Conservation (phyloP, 2,113 vertebrate genomes). For the Thryonomys swinderianus region DNA sequence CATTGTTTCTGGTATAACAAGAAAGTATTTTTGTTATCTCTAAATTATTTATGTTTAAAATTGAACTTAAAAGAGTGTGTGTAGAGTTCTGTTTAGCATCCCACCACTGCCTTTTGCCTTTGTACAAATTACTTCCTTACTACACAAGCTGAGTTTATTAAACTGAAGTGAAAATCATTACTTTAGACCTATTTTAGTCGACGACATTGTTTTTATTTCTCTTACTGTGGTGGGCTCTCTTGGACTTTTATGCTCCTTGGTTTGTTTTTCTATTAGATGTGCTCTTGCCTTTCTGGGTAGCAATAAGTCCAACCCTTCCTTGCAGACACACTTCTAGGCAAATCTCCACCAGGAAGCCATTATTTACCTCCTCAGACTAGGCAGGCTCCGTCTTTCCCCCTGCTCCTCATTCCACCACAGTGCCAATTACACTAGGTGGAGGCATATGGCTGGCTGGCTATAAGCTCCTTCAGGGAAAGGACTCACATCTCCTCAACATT, state of each 20-base stretch:
- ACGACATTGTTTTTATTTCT: background rate
- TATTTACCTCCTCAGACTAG: background rate
- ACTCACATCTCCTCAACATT: background rate
- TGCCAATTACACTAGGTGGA: background rate
- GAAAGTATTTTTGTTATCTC: slow-evolving; percentile 7
- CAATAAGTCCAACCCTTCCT: background rate
- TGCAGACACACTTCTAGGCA: background rate
- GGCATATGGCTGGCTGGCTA: background rate
- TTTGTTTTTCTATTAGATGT: background rate
- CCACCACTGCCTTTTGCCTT: background rate
- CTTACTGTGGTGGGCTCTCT: background rate
- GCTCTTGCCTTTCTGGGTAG: background rate
- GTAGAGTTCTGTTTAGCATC: background rate
- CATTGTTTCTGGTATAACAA: background rate
- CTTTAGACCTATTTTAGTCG: background rate
- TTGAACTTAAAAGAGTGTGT: background rate
- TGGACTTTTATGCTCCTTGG: background rate
- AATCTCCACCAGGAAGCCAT: background rate
- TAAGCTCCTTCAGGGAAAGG: background rate
- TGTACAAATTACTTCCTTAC: background rate
- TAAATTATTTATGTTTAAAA: background rate
- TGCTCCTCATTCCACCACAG: background rate
- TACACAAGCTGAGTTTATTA: background rate
- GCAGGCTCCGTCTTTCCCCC: background rate
- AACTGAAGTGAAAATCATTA: background rate